Conservation (phyloP, 2,888 invertebrate genomes). For the Acanthoscelides obtectus region DNA sequence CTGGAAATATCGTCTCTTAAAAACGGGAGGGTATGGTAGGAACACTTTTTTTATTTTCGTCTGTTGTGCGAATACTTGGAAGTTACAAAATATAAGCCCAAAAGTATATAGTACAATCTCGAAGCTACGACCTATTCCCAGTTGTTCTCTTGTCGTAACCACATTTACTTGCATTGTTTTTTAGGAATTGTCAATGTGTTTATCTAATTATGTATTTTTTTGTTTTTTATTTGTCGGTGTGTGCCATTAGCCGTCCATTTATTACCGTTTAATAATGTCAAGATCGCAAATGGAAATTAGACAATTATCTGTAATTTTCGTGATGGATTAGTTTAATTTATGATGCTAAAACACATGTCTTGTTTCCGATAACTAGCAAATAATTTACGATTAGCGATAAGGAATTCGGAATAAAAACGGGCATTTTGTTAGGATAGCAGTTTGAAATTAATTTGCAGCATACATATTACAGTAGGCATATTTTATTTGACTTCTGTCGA, state of each 20-base stretch:
- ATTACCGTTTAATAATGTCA: not conserved
- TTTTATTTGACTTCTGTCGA: not conserved
- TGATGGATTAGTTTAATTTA: not conserved
- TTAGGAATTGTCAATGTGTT: not conserved
- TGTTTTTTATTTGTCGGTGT: not conserved
- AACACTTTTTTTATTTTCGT: too few species aligned
- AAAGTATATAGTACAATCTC: too few species aligned
- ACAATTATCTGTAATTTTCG: not conserved
- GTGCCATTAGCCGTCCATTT: not conserved
- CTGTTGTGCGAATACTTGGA: too few species aligned
- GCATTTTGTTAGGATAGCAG: not conserved
- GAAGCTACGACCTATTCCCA: too few species aligned
- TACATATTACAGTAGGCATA: not conserved
- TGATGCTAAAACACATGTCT: not conserved
- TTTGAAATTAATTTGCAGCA: not conserved
- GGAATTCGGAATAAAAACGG: not conserved
- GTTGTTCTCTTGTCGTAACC: too few species aligned
- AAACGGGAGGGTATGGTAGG: too few species aligned
- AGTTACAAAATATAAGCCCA: too few species aligned
- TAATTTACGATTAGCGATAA: not conserved
- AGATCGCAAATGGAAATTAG: not conserved
- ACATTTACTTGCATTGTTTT: too few species aligned
- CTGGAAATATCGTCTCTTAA: too few species aligned
- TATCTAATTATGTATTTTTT: not conserved
- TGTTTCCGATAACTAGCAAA: not conserved